Conservation (phyloP, 1,140 invertebrate species). For the Hypothenemus hampei region DNA sequence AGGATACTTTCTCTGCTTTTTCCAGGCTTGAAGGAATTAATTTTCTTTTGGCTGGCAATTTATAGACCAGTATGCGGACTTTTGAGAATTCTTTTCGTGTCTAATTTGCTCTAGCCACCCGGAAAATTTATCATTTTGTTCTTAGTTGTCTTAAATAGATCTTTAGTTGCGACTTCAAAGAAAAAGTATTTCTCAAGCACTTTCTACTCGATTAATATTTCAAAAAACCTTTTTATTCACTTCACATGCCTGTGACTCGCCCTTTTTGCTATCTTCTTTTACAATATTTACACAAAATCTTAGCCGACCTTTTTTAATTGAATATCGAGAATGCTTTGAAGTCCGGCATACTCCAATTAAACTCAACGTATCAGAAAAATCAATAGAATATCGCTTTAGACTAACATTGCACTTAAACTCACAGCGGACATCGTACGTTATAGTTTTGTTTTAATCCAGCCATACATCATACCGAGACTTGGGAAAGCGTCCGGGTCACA, state of each 20-base stretch:
- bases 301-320: not conserved
- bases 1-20: constrained; percentile 23
- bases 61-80: constrained; percentile 19
- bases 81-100: constrained; percentile 10
- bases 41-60: constrained; percentile 23
- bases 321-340: not conserved
- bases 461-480: constrained; percentile 22
- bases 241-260: too few relatives aligned
- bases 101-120: constrained; percentile 10
- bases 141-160: too few relatives aligned
- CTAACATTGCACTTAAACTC: constrained; percentile 24
- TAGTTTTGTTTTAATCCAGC: constrained; percentile 23
- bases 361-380: constrained; percentile 15
- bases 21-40: constrained; percentile 19
- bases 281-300: too few relatives aligned
- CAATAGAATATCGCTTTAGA: constrained; percentile 18
- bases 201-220: too few relatives aligned
- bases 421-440: constrained; percentile 22
- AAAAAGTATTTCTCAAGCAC: too few relatives aligned
- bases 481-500: constrained; percentile 7
- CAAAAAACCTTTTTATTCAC: too few relatives aligned
- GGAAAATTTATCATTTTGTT: constrained; percentile 3
- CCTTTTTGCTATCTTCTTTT: too few relatives aligned
- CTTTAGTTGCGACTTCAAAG: too few relatives aligned
- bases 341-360: not conserved